Conservation (phyloP, 2,888 invertebrate species). For the Drosophila nr. perissopoda region DNA sequence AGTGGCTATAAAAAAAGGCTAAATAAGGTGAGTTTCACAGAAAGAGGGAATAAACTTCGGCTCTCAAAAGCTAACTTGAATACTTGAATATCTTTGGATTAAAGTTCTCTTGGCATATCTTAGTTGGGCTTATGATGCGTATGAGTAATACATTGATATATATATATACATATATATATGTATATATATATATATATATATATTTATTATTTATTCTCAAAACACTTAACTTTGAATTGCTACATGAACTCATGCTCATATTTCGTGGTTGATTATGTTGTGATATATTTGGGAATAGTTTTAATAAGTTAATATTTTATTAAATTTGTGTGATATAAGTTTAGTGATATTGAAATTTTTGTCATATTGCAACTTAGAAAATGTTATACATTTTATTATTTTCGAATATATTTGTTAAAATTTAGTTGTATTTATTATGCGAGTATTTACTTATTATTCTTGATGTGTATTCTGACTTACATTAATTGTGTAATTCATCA, state of each 20-base stretch:
- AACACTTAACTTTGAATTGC: not conserved
- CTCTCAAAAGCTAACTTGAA: not conserved
- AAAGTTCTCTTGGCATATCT: not conserved
- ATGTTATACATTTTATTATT: not conserved
- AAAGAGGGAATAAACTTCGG: not conserved
- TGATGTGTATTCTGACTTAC: not conserved
- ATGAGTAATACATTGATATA: not conserved
- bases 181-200: not conserved
- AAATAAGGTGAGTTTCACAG: not conserved
- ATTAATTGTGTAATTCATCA: not conserved
- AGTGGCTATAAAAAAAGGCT: slow-evolving; percentile 17
- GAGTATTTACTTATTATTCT: not conserved
- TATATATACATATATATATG: not conserved
- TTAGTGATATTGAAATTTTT: not conserved
- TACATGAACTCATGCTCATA: not conserved
- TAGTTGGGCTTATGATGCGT: not conserved
- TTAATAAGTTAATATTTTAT: not conserved
- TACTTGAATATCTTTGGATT: not conserved
- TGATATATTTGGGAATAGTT: not conserved
- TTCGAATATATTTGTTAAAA: not conserved
- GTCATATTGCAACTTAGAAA: too few relatives aligned
- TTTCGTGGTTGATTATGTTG: not conserved
- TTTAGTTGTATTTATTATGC: not conserved
- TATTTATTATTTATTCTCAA: not conserved
- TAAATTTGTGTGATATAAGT: not conserved